phyloP scores from a whole-genome alignment of 2,797 vertebrate genomes.

The Malurus splendens region DNA sequence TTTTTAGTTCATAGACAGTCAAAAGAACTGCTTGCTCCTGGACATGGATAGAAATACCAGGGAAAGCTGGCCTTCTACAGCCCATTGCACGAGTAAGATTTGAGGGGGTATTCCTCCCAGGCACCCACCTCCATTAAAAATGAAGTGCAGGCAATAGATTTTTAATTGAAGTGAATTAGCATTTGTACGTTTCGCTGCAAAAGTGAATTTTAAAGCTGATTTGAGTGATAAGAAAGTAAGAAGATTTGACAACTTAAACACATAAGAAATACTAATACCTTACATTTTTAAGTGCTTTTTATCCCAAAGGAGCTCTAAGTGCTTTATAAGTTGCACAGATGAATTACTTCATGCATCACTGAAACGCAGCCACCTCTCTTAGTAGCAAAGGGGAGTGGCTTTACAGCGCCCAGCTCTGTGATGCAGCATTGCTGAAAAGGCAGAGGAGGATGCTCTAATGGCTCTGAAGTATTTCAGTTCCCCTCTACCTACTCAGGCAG shows the following conservation, averaged over 20 bases:
- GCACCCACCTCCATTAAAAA: not conserved
- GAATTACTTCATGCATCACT: conserved; percentile 37
- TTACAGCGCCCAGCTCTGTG: not conserved
- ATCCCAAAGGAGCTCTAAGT: conserved; percentile 57
- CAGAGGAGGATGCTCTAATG: not conserved
- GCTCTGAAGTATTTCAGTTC: not conserved
- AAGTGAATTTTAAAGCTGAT: conserved; percentile 42
- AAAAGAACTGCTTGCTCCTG: not conserved
- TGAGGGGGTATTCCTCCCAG: not conserved
- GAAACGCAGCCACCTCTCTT: conserved; percentile 10
- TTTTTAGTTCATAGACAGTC: not conserved
- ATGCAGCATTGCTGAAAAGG: not conserved
- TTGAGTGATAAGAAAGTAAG: conserved; percentile 42
- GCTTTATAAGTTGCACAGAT: conserved; percentile 40
- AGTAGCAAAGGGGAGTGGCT: not conserved
- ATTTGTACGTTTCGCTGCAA: not conserved
- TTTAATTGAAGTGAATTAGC: conserved; percentile 42
- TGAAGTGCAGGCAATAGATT: not conserved
- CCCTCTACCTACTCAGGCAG: not conserved
- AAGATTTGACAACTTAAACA: conserved; percentile 60
- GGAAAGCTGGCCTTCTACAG: not conserved
- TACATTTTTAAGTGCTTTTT: conserved; percentile 51
- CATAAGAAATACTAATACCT: conserved; percentile 44
- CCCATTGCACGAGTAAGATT: not conserved
- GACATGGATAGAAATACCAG: not conserved